These are phyloP conservation scores for Samia ricini DNA, from an alignment of 1,140 invertebrate species.

Conservation along the genomic window DNA sequence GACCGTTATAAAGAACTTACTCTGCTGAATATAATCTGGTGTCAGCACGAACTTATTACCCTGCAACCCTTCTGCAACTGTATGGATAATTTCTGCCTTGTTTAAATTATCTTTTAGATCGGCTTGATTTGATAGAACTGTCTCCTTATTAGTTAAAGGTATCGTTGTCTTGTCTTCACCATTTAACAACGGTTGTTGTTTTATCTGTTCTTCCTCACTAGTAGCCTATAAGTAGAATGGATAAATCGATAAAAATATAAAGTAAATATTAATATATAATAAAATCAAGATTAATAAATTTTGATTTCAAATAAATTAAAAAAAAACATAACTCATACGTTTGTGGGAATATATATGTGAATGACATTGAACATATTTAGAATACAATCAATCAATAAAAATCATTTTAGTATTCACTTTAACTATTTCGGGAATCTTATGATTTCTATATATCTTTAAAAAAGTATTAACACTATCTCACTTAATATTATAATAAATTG, in stretches of 20 bases:
- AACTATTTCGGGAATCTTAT: not conserved
- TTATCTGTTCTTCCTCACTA: conserved; percentile 64
- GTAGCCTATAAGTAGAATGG: conserved; percentile 55
- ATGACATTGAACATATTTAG: not conserved
- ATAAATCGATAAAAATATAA: not conserved
- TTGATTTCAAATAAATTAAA: conserved; percentile 3
- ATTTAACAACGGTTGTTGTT: conserved; percentile 57
- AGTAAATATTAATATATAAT: conserved; percentile 14
- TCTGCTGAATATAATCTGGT: conserved; percentile 93
- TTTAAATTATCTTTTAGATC: conserved; percentile 60
- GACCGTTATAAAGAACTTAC: conserved; percentile 77
- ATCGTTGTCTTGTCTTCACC: conserved; percentile 62
- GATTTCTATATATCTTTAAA: not conserved
- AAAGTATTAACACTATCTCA: not conserved
- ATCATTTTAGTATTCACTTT: not conserved
- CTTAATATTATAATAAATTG: conserved; percentile 33
- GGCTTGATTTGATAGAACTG: conserved; percentile 62
- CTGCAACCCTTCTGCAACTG: conserved; percentile 61
- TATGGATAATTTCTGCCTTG: conserved; percentile 64
- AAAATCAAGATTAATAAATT: not conserved
- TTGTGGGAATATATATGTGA: conserved; percentile 69
- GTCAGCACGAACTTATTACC: conserved; percentile 90
- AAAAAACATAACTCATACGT: conserved; percentile 41
- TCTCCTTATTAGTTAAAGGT: conserved; percentile 52
- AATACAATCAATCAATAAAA: conserved; percentile 1